These are phyloP conservation scores for Sinocyclocheilus anophthalmus DNA, from an alignment of 2,113 vertebrate genomes.

Conservation along the genomic window DNA sequence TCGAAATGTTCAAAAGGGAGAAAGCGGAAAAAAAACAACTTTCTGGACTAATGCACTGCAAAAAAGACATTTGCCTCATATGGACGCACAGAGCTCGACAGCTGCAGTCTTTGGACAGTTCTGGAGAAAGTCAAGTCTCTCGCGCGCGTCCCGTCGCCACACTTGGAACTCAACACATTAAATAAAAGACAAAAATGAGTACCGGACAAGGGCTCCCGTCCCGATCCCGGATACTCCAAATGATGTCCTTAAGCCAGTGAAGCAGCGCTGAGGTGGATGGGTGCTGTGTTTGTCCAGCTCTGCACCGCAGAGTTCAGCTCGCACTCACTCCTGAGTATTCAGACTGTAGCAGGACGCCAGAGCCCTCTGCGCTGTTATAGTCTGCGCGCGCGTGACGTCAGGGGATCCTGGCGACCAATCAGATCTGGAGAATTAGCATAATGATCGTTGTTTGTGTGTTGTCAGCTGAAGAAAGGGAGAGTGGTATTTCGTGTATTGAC, in stretches of 20 bases:
- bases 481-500: too few relatives aligned
- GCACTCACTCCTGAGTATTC: constrained; percentile 62
- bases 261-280: constrained; percentile 66
- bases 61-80: constrained; percentile 74
- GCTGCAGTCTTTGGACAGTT: constrained; percentile 66
- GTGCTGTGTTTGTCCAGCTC: constrained; percentile 74
- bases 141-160: constrained; percentile 59
- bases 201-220: constrained; percentile 72
- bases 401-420: too few relatives aligned
- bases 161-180: constrained; percentile 62
- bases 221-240: constrained; percentile 66
- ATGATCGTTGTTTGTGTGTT: too few relatives aligned
- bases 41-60: constrained; percentile 72
- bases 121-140: constrained; percentile 62
- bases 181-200: constrained; percentile 67
- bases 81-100: constrained; percentile 32
- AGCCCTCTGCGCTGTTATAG: too few relatives aligned
- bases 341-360: too few relatives aligned
- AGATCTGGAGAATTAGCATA: too few relatives aligned
- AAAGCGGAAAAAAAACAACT: constrained; percentile 57
- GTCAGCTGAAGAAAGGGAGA: too few relatives aligned
- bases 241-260: constrained; percentile 73
- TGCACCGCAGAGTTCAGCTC: constrained; percentile 80
- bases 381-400: too few relatives aligned
- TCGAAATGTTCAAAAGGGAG: constrained; percentile 34